Conservation (phyloP, 2,888 invertebrate genomes). For the Sialis fuliginosa region DNA sequence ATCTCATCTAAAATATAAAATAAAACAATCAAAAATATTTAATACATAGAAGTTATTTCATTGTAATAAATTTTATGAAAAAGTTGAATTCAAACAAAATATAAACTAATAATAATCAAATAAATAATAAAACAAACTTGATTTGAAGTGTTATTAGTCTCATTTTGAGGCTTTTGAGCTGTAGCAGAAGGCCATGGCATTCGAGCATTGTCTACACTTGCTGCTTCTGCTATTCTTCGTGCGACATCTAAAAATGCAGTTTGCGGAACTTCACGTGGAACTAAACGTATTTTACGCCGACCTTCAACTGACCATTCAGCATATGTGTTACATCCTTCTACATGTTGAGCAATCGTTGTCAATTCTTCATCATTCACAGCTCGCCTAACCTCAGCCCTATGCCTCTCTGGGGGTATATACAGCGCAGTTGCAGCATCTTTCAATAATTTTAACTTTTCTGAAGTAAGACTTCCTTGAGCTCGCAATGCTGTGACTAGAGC, state of each 20-base stretch:
- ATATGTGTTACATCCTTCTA: slow-evolving; percentile 47
- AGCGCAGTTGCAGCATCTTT: slow-evolving; percentile 65
- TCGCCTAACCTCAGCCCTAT: slow-evolving; percentile 79
- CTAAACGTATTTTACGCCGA: slow-evolving; percentile 59
- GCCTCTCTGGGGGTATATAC: slow-evolving; percentile 79
- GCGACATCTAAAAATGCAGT: slow-evolving; percentile 71
- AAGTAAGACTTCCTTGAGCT: slow-evolving; percentile 77
- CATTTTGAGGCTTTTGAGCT: slow-evolving; percentile 21
- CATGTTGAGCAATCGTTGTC: slow-evolving; percentile 70
- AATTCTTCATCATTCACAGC: slow-evolving; percentile 84
- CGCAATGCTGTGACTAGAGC: slow-evolving; percentile 77
- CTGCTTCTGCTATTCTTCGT: slow-evolving; percentile 53
- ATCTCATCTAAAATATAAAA: slow-evolving; percentile 1
- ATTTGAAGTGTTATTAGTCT: neutral
- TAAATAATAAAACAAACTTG: neutral
- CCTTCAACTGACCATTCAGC: slow-evolving; percentile 77
- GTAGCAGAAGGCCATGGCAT: slow-evolving; percentile 31
- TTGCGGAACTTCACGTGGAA: slow-evolving; percentile 71
- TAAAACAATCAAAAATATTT: neutral
- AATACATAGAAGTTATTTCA: neutral
- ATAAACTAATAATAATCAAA: neutral
- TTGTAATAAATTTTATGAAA: neutral
- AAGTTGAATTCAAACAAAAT: neutral
- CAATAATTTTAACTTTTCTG: slow-evolving; percentile 66
- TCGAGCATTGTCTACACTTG: slow-evolving; percentile 43